Evolutionary conservation across 30 jellyfish, hydroid and myxozoan genomes (phyloP).

Genomic region (Nemopilema nomurai): DNA sequence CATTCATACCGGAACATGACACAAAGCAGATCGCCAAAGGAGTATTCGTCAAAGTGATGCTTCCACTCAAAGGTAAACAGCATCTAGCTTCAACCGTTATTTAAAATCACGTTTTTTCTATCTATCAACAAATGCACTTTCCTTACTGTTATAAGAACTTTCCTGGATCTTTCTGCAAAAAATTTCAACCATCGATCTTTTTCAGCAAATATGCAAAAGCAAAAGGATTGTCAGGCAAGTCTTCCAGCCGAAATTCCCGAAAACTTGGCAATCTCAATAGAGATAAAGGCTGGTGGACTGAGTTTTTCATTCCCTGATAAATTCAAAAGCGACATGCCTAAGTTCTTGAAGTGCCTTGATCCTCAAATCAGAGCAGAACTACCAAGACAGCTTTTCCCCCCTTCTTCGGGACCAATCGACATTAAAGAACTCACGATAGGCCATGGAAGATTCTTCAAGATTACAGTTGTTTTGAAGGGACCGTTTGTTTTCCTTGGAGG

Average conservation of each 20-base stretch:
- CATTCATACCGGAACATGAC: slow-evolving; percentile 1
- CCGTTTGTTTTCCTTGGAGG: slow-evolving; percentile 41
- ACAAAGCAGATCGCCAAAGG: slow-evolving; percentile 17
- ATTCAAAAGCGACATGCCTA: slow-evolving; percentile 48
- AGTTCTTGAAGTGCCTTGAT: slow-evolving; percentile 44
- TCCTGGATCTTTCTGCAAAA: neutral
- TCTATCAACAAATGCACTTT: neutral
- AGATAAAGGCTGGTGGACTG: slow-evolving; percentile 12
- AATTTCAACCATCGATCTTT: neutral
- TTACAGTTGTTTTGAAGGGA: slow-evolving; percentile 20
- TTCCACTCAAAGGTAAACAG: neutral
- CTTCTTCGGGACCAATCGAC: slow-evolving; percentile 21
- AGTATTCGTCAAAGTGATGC: neutral
- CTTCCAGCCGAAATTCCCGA: slow-evolving; percentile 22
- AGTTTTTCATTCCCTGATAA: slow-evolving; percentile 31
- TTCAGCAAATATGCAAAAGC: neutral
- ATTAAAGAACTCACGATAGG: slow-evolving; percentile 36
- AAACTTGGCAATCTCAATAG: slow-evolving; percentile 11
- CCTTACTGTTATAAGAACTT: neutral
- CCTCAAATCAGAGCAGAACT: slow-evolving; percentile 46
- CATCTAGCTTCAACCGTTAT: neutral
- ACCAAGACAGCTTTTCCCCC: slow-evolving; percentile 40
- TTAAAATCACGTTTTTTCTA: neutral
- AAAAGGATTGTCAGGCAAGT: neutral
- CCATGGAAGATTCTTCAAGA: slow-evolving; percentile 21